These are phyloP conservation scores for Apostichopus californicus DNA, from an alignment of 35 echinoderm and acorn worm species.

Conservation along the genomic window DNA sequence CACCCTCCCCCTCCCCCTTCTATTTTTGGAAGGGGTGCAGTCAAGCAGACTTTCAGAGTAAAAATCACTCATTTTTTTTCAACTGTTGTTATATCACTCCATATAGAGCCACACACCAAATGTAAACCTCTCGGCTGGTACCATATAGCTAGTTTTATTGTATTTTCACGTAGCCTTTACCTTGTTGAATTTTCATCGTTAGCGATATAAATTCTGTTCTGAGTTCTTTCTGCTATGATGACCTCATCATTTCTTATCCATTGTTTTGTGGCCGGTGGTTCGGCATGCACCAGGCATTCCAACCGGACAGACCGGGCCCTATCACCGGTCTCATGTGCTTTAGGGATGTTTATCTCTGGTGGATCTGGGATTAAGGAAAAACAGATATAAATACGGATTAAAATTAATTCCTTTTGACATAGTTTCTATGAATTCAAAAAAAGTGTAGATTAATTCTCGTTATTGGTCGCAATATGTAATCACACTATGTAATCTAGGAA, in stretches of 20 bases:
- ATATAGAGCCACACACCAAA: too few species aligned
- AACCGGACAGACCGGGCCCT: background rate
- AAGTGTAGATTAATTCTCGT: too few species aligned
- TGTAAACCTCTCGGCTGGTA: too few species aligned
- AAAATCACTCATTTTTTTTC: background rate
- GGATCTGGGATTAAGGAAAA: background rate
- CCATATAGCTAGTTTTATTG: background rate
- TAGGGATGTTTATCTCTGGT: background rate
- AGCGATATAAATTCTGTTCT: background rate
- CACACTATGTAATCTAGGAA: too few species aligned
- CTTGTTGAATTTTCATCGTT: constrained; percentile 9
- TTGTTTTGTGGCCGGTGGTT: background rate
- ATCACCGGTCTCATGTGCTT: background rate
- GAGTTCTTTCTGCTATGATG: background rate
- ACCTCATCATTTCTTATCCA: background rate
- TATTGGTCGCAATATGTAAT: too few species aligned
- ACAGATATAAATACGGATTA: too few species aligned
- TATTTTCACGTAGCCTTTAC: background rate
- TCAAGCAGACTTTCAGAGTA: background rate
- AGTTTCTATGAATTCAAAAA: too few species aligned
- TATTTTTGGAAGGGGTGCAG: too few species aligned
- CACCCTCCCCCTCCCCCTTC: too few species aligned
- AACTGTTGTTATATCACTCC: background rate
- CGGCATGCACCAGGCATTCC: background rate
- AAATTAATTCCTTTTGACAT: too few species aligned